Base-by-base conservation (phyloP, 2,888 invertebrate genomes). In the Cremastobaeus sp. region DNA sequence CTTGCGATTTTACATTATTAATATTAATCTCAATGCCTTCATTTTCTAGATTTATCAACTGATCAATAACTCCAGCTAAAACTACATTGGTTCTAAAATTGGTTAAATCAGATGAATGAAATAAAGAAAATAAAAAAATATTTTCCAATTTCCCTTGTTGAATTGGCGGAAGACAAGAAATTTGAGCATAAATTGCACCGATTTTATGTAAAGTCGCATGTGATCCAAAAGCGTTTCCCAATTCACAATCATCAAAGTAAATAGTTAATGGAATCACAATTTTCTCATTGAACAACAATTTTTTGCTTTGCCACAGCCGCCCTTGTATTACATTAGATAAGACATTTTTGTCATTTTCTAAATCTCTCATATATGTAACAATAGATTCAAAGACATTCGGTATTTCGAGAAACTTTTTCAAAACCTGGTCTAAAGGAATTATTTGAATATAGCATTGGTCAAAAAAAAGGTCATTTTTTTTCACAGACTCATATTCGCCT, bases 161-260 rank as follows among this genome's bases (percentile, higher is more conserved):
- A 9, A 71, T 45, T 18, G 69, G 64, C 12, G 77, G 73, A 28
- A 75, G 57, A 20, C 72, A 70, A 3, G 62, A 25, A n/a, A 77
- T 54, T 34, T 60, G 50, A 5, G 59, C 20, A 41, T 75, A 77
- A 12, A 74, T 43, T 15, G 74, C 57, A 9, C 71, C 64, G 8
- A 69, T 12, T 39, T 69, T 74, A 14, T 65, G 48, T 5, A 71
- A 30, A 9, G 68, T 69, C 11, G 59, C 52, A 45, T 74, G 65
- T 9, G 55, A 74, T 15, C 72, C 74, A 3, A 74, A 52, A 9
- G 59, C 47, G 54, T 78, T 78, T 20, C 64, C 64, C 0, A 55
- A 30, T 66, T 77, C 76, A 11, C 37, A 69, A 20, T 76, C 76
- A 54, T 78, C 76, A 52, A 68, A 72, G 41, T 77, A 75, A 30